Evolutionary conservation across 2,797 vertebrate genomes (phyloP).

Genomic region (Myotis planiceps): DNA sequence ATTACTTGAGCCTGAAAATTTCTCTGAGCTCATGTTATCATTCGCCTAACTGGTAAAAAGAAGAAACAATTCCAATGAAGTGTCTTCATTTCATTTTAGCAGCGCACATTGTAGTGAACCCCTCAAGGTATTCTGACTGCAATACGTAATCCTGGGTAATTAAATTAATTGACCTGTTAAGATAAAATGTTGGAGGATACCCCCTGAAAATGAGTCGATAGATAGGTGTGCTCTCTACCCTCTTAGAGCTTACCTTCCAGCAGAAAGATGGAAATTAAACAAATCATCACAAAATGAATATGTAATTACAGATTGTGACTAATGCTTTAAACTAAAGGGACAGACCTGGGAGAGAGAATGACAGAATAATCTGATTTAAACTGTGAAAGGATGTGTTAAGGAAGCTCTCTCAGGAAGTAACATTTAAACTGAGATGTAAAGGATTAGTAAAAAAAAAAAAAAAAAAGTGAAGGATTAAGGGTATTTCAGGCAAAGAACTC

Average conservation of each 20-base stretch:
- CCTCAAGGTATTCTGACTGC: not conserved
- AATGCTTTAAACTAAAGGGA: not conserved
- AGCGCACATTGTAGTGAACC: not conserved
- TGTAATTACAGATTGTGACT: not conserved
- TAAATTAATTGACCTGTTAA: not conserved
- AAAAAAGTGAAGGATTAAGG: not conserved
- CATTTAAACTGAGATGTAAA: not conserved
- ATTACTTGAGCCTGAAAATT: not conserved
- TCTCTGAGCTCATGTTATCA: not conserved
- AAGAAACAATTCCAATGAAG: not conserved
- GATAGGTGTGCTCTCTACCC: not conserved
- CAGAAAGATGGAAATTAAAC: not conserved
- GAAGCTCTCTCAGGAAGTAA: not conserved
- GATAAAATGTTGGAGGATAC: not conserved
- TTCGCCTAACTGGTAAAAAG: not conserved
- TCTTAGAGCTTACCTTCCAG: not conserved
- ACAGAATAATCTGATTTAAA: not conserved
- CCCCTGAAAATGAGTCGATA: not conserved
- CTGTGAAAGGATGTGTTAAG: not conserved
- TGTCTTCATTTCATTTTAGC: slow-evolving; percentile 15
- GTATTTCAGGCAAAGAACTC: not conserved
- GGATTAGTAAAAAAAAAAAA: not conserved
- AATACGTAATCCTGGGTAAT: not conserved
- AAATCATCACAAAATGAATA: not conserved
- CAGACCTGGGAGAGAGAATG: not conserved